Evolutionary conservation across 2,113 vertebrate species (phyloP).

Genomic region (Archilochus colubris): DNA sequence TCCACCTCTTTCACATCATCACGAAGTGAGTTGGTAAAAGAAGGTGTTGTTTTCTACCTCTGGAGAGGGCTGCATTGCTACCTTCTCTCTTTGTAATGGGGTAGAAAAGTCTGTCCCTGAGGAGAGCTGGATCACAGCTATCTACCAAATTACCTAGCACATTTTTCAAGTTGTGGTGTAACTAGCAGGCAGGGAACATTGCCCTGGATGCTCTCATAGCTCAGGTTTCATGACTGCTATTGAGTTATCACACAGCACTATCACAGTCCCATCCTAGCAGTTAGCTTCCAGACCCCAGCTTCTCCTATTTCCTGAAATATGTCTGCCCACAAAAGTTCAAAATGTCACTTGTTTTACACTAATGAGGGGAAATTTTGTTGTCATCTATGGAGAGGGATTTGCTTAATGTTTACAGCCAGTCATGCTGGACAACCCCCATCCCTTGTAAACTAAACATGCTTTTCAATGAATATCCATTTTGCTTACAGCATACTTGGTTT

Average conservation of each 20-base stretch:
- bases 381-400: slow-evolving; percentile 5
- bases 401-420: neutral
- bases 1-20: neutral
- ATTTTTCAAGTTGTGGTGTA: neutral
- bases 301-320: neutral
- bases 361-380: slow-evolving; percentile 34
- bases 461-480: neutral
- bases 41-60: neutral
- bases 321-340: slow-evolving; percentile 26
- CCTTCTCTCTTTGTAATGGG: neutral
- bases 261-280: neutral
- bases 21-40: neutral
- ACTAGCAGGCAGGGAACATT: neutral
- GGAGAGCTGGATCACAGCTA: neutral
- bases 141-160: neutral
- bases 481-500: neutral
- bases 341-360: slow-evolving; percentile 8
- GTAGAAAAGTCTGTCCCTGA: neutral
- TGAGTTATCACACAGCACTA: neutral
- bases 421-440: neutral
- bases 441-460: neutral
- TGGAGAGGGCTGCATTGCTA: neutral
- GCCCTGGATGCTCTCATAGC: neutral
- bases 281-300: slow-evolving; percentile 8
- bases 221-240: neutral